Percentiles rank a stretch among this genome's conserved stretches.
These are phyloP conservation scores for Uropsilus gracilis DNA, from an alignment of 2,113 vertebrate species.

Conservation along the genomic window DNA sequence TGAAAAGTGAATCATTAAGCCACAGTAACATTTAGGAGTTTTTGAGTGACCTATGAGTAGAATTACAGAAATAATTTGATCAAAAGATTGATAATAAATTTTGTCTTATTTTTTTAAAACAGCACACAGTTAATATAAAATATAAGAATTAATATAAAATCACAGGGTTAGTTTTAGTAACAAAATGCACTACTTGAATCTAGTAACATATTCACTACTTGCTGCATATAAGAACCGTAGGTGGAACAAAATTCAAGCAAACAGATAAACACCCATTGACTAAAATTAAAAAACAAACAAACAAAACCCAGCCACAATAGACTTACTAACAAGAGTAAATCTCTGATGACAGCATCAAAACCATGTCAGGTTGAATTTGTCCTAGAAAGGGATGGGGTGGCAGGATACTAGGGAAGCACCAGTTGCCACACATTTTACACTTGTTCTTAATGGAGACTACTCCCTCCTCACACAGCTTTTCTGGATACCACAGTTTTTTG, in stretches of 20 bases:
- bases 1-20: background rate
- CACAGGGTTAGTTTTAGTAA: slow-evolving; percentile 40
- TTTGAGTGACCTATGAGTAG: background rate
- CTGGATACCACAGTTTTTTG: background rate
- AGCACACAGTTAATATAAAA: slow-evolving; percentile 56
- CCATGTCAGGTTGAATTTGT: background rate
- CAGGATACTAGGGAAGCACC: background rate
- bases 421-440: background rate
- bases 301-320: slow-evolving; percentile 43
- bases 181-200: slow-evolving; percentile 21
- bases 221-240: background rate
- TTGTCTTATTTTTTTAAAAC: slow-evolving; percentile 46
- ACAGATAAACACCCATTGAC: slow-evolving; percentile 41
- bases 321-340: slow-evolving; percentile 35
- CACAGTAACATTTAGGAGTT: background rate
- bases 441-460: slow-evolving; percentile 42
- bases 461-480: slow-evolving; percentile 42
- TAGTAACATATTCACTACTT: slow-evolving; percentile 46
- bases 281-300: no score
- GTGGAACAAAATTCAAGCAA: slow-evolving; percentile 35
- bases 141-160: slow-evolving; percentile 60
- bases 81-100: background rate
- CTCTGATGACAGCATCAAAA: background rate
- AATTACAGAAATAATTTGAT: slow-evolving; percentile 18
- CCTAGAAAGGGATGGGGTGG: background rate